phyloP scores from a whole-genome alignment of 1,140 invertebrate genomes.

The Drosophila truncata region DNA sequence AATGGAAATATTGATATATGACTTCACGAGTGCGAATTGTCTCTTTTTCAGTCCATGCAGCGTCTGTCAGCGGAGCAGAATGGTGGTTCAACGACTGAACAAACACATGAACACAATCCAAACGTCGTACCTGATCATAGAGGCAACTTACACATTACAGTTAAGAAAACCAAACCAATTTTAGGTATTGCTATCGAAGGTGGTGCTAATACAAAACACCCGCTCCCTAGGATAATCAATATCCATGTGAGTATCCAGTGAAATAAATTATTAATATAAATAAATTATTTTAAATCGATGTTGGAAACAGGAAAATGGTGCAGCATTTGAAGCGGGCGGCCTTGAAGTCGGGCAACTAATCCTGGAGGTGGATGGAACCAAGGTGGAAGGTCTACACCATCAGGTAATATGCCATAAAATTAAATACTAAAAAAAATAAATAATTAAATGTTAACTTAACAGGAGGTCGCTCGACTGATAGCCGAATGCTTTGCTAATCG shows the following conservation, averaged over 20 bases:
- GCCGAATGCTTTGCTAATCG: slow-evolving; percentile 95
- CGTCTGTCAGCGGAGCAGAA: slow-evolving; percentile 87
- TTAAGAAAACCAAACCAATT: slow-evolving; percentile 96
- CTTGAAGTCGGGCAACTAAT: slow-evolving; percentile 97
- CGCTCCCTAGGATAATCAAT: slow-evolving; percentile 97
- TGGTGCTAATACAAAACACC: slow-evolving; percentile 97
- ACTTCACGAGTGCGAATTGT: slow-evolving; percentile 26
- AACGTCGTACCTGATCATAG: slow-evolving; percentile 93
- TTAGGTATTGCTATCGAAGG: slow-evolving; percentile 98
- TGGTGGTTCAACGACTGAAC: slow-evolving; percentile 87
- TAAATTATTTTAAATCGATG: background rate
- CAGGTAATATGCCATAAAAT: slow-evolving; percentile 65
- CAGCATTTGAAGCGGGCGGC: slow-evolving; percentile 95
- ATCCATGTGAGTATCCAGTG: slow-evolving; percentile 94
- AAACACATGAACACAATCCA: slow-evolving; percentile 88
- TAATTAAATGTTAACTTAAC: slow-evolving; percentile 50
- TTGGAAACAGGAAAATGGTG: slow-evolving; percentile 93
- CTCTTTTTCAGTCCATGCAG: slow-evolving; percentile 90
- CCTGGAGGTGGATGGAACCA: slow-evolving; percentile 95
- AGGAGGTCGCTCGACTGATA: slow-evolving; percentile 95
- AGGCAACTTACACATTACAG: slow-evolving; percentile 93
- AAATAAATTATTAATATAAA: too few species aligned
- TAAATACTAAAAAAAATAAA: background rate
- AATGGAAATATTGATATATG: background rate
- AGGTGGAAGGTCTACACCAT: slow-evolving; percentile 92